Percentiles rank a stretch among this genome's conserved stretches.
phyloP scores from a whole-genome alignment of 1,140 invertebrate genomes.

The Zophobas morio region DNA sequence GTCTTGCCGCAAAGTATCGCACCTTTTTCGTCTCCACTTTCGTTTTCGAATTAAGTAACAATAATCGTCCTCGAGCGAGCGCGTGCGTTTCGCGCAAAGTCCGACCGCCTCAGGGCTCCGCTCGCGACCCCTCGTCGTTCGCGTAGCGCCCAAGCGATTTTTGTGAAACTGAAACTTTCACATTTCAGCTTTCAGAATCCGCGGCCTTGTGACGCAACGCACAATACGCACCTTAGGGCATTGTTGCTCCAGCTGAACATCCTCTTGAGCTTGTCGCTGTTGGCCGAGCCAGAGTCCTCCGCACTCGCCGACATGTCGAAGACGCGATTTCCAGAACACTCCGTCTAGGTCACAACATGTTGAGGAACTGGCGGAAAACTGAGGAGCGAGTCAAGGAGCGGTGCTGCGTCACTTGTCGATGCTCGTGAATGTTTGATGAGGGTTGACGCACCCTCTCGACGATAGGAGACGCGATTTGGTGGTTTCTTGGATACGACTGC shows the following conservation, averaged over 20 bases:
- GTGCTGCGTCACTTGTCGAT: conserved; percentile 1
- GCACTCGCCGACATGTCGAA: conserved; percentile 1
- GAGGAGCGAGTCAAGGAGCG: background rate
- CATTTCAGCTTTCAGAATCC: background rate
- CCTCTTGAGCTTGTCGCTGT: conserved; percentile 48
- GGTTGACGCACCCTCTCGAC: conserved; percentile 13
- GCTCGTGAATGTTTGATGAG: background rate
- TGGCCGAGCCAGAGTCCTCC: background rate
- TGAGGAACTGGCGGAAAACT: conserved; percentile 12
- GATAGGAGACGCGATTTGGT: background rate
- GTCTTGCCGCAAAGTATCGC: too few species aligned
- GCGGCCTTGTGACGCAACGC: conserved; percentile 27
- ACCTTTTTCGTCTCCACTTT: too few species aligned
- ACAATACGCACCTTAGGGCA: conserved; percentile 50
- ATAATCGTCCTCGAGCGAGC: too few species aligned
- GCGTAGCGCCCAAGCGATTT: background rate
- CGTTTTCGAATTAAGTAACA: too few species aligned
- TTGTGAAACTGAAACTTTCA: conserved; percentile 8
- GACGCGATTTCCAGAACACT: background rate
- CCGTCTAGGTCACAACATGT: conserved; percentile 25
- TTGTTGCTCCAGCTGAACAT: conserved; percentile 59
- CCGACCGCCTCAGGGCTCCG: background rate
- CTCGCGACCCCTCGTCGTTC: background rate
- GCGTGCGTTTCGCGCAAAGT: too few species aligned
- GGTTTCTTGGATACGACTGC: conserved; percentile 19